Conservation (phyloP, 2,888 invertebrate species). For the Argyra leucocephala region DNA sequence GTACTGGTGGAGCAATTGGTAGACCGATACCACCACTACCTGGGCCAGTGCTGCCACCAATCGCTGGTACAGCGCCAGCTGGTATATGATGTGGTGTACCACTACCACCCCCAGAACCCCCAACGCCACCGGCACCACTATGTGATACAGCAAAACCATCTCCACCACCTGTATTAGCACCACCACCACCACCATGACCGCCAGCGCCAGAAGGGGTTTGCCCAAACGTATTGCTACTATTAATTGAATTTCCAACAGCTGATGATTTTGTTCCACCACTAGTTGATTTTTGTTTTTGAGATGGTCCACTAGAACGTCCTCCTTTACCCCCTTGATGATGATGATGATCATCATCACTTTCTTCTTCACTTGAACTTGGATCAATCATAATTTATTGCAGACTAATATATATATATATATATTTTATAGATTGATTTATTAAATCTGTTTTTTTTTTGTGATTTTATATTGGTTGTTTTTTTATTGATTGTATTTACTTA, state of each 20-base stretch:
- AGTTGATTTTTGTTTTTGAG: slow-evolving; percentile 31
- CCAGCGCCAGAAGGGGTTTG: slow-evolving; percentile 19
- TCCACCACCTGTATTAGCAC: slow-evolving; percentile 18
- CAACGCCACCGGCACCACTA: slow-evolving; percentile 38
- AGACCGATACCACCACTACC: too few relatives aligned
- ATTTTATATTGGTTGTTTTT: too few relatives aligned
- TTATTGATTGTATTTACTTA: too few relatives aligned
- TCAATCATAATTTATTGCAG: slow-evolving; percentile 63
- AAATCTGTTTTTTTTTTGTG: too few relatives aligned
- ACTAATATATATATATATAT: too few relatives aligned
- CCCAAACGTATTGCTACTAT: neutral
- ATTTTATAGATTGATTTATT: too few relatives aligned
- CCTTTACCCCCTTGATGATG: slow-evolving; percentile 63
- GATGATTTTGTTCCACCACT: slow-evolving; percentile 15
- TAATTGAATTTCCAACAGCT: slow-evolving; percentile 16
- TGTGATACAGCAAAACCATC: slow-evolving; percentile 22
- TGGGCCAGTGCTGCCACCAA: neutral
- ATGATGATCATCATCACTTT: slow-evolving; percentile 87
- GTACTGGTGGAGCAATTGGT: neutral
- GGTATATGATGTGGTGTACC: slow-evolving; percentile 22
- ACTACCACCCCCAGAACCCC: slow-evolving; percentile 33
- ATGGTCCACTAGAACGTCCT: slow-evolving; percentile 36
- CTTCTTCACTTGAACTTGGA: slow-evolving; percentile 92
- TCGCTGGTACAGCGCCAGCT: slow-evolving; percentile 21
- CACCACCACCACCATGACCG: slow-evolving; percentile 23